Evolutionary conservation across 2,888 invertebrate genomes (phyloP).

Genomic region (Brachypterus glaber): DNA sequence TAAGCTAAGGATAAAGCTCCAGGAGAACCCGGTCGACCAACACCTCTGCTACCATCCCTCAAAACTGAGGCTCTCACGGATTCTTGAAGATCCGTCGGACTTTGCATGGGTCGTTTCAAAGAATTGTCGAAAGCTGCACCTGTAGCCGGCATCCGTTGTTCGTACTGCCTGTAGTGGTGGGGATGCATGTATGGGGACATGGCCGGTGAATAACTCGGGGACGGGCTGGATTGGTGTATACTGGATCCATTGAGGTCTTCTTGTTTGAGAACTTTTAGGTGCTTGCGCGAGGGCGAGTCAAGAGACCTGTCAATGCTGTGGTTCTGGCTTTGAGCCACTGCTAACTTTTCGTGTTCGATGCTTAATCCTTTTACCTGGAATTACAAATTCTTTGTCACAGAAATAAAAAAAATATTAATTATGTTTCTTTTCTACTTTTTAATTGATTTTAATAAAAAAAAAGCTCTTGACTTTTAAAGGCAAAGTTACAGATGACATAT

Average conservation of each 20-base stretch:
- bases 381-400: constrained; percentile 8
- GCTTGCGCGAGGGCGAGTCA: constrained; percentile 6
- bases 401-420: neutral
- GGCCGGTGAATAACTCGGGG: constrained; percentile 42
- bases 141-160: constrained; percentile 35
- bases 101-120: constrained; percentile 48
- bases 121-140: constrained; percentile 31
- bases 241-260: constrained; percentile 26
- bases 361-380: constrained; percentile 65
- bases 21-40: constrained; percentile 42
- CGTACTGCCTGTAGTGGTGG: constrained; percentile 36
- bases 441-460: too few relatives aligned
- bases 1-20: constrained; percentile 32
- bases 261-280: constrained; percentile 24
- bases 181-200: constrained; percentile 44
- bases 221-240: constrained; percentile 37
- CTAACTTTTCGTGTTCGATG: constrained; percentile 62
- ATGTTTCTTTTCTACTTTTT: neutral
- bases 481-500: too few relatives aligned
- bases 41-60: constrained; percentile 53
- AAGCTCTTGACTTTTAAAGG: too few relatives aligned
- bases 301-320: constrained; percentile 34
- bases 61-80: constrained; percentile 56
- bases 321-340: constrained; percentile 45
- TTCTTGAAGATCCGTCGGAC: constrained; percentile 53